Evolutionary conservation across 2,797 vertebrate genomes (phyloP), one percentile per base, ranked within the genome.

Genomic region (Rhinichthys osculus): DNA sequence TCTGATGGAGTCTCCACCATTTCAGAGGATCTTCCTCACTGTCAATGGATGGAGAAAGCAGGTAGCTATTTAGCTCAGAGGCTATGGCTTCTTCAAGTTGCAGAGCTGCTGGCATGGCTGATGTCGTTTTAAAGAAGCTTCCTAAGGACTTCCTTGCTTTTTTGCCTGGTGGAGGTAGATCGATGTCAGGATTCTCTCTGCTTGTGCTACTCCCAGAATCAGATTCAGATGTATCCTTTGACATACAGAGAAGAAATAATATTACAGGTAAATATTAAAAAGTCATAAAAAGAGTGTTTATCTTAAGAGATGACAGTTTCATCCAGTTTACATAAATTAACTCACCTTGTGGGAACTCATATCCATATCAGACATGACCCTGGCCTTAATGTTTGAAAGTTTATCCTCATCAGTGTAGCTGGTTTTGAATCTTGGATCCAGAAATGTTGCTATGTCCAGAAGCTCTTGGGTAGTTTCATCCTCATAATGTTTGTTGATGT

Each of bases 271-370:
- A 74, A 74, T 35, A 17, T 70, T 70, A 27, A 38, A 38, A 70
- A 69, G 33, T 35, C 69, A 33, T 70, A 35, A 40, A 40, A 70
- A 70, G 35, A 33, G 30, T 67, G 30, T 17, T 67, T 67, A 17
- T 67, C 11, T 17, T 1, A 67, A 4, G 30, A 27, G 30, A 67
- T 27, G 70, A 72, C 69, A 42, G 38, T 72, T 42, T 42, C 21
- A 72, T n/a, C 21, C 42, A 73, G n/a, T 73, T 73, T 73, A 73
- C 71, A 73, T 73, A 50, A 40, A 73, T 44, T 27, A 73, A 73
- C 42, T 73, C 71, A 50, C 40, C 71, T 73, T 73, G 40, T 70
- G 35, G 11, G 67, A 70, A 40, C 35, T 30, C 9, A 40, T 38
- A 38, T 69, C 38, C 35, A 70, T 70, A 5, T 70, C 35, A 70